Evolutionary conservation across 2,797 vertebrate species (phyloP), one percentile per base, ranked within the genome.

Genomic region (Urocyon cinereoargenteus): DNA sequence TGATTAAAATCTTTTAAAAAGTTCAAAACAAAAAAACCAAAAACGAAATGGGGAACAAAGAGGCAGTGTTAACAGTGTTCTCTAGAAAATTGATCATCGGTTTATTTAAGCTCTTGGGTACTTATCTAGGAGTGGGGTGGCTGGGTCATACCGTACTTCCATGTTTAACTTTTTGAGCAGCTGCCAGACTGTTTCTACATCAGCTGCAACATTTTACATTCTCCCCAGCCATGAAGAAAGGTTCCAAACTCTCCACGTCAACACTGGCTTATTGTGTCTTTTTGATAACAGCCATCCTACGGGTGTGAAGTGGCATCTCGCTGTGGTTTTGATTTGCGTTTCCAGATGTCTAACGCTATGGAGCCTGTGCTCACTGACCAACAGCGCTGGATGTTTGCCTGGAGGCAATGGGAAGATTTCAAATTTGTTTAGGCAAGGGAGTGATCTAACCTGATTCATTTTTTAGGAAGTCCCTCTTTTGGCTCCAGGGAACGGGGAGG

Each of bases 381-480:
- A 0, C 0, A 3, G 18, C 81, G 14, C 1, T 86, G 68, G 85
- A 7, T 55, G 36, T 87, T 49, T 68, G 21, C 86, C 86, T 78
- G n/a, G 70, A 82, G 73, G 28, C 36, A 21, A 86, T 3, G 16
- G 55, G 86, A 85, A 82, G 36, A 3, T n/a, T 72, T 70, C 87
- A 28, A 1, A 62, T 1, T 31, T 15, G 45, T 77, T 75, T 31
- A 51, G 34, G 36, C 72, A 51, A 59, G n/a, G 24, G 2, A 40
- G 57, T 3, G 36, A 68, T 55, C 51, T 19, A 45, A 86, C 31
- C n/a, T 59, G 31, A 79, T 34, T 31, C 19, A 40, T 57, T 40
- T 64, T 36, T 49, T 13, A 70, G 90, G 55, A 86, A 68, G 84
- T 79, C 28, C 24, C 36, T 94, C 68, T 94, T 79, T 77, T 5